Evolutionary conservation across 2,888 invertebrate genomes (phyloP).

Genomic region (Maniola hyperantus): DNA sequence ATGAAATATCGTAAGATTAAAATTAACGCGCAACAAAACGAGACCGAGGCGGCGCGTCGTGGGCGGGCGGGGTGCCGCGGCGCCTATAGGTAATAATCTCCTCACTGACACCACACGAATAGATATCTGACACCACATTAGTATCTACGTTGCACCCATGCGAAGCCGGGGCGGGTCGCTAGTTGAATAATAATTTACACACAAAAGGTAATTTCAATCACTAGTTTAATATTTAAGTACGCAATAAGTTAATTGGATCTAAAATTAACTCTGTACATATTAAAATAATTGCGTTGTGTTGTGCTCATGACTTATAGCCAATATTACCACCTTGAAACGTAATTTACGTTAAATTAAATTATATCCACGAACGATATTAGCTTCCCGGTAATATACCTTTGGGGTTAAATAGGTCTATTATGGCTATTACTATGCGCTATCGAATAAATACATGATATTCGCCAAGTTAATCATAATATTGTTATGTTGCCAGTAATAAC

Average conservation of each 20-base stretch:
- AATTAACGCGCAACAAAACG: too few relatives aligned
- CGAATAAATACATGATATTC: not conserved
- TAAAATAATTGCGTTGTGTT: conserved; percentile 1
- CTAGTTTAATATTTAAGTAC: not conserved
- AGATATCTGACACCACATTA: too few relatives aligned
- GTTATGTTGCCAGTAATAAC: too few relatives aligned
- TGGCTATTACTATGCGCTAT: not conserved
- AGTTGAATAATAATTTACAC: too few relatives aligned
- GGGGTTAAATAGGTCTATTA: not conserved
- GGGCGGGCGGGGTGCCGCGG: too few relatives aligned
- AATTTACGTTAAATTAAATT: conserved; percentile 12
- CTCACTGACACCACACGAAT: too few relatives aligned
- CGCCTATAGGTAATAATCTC: too few relatives aligned
- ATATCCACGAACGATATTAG: conserved; percentile 5
- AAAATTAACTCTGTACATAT: conserved; percentile 12
- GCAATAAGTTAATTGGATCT: conserved; percentile 1
- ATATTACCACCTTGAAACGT: not conserved
- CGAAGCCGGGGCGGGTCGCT: too few relatives aligned
- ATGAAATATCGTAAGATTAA: too few relatives aligned
- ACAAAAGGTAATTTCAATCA: conserved; percentile 8
- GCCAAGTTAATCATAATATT: too few relatives aligned
- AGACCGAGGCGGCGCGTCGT: too few relatives aligned
- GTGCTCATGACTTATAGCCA: not conserved
- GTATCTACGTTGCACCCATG: too few relatives aligned
- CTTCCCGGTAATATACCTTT: not conserved